Evolutionary conservation across 2,797 vertebrate species (phyloP), one percentile per base, ranked within the genome.

Genomic region (Myotis findleyi): DNA sequence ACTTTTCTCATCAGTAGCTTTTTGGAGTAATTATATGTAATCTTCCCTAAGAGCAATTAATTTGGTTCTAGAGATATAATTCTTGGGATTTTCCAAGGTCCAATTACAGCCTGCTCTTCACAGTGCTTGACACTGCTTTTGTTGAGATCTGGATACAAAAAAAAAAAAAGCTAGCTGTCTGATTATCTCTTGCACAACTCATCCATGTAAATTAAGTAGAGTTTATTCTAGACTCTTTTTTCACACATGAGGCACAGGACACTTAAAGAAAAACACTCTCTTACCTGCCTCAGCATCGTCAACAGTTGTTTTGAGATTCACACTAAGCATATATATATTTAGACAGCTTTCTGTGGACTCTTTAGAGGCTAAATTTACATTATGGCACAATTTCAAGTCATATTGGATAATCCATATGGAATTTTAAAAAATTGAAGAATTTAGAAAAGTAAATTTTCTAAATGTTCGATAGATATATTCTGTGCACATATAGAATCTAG

Each of bases 401-500:
- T 83, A 83, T 8, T 87, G 21, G 25, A 25, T 72, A 13, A 62
- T 21, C 57, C 47, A n/a, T 47, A 20, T 66, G 20, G 6, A 80
- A 81, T 80, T 81, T 76, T 21, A 51, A 49, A 33, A 51, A 71
- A 36, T 76, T 21, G 14, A 90, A 79, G 18, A 85, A 51, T 89
- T 86, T 75, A 87, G 71, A 92, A 94, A 88, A 76, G 11, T 53
- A 66, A 72, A 21, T 13, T 44, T 82, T 62, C 5, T 47, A 89
- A 72, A 51, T 53, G 12, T 72, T 21, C 21, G 18, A 38, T 69
- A n/a, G 8, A 30, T 59, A 66, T 14, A 73, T 44, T 72, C 25
- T 90, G 17, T 51, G 1, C 9, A 53, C 44, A 59, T 87, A 20
- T 6, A 85, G 49, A 92, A 38, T 80, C 53, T 62, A n/a, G 49